Evolutionary conservation across 2,797 vertebrate species (phyloP), one percentile per base, ranked within the genome.

Genomic region (Perodicticus potto): DNA sequence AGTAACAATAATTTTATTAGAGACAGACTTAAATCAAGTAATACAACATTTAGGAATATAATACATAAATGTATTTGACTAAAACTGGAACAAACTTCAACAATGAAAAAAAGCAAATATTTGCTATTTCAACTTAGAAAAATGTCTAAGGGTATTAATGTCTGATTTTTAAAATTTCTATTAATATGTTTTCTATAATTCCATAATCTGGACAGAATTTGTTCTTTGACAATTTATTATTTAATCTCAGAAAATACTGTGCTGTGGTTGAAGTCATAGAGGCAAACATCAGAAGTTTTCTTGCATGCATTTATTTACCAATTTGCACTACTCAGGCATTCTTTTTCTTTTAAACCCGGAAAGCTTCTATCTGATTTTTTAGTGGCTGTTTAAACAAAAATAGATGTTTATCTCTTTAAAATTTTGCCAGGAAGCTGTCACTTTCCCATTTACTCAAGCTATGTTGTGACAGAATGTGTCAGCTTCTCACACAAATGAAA

Each of bases 371-470:
- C 95, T 97, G 95, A 96, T 92, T 96, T 96, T 98, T 98, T 81
- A 97, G 98, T 98, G 98, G 96, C 97, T 98, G 97, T 98, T 99
- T 98, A 98, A 98, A 98, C 98, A 99, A 98, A 98, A 98, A 98
- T 98, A 98, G 98, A 98, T 98, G 98, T 99, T 99, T 99, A 98
- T 98, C 98, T 98, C 98, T 98, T 98, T 98, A 98, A 99, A 98
- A 98, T 97, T 98, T 99, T 98, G 97, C 98, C 98, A 98, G 97
- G 98, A 98, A 98, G 96, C 98, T 98, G 98, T 98, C 98, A 98
- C 97, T 98, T 98, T 97, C 97, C 97, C 97, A 98, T 98, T 99
- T 98, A 98, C 97, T 98, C 96, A 98, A 98, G 97, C 97, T 94
- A 98, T 99, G 98, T 98, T 99, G 98, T 98, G 98, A 99, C 98